Conservation (phyloP, 2,113 vertebrate genomes). For the Todiramphus saurophagus region DNA sequence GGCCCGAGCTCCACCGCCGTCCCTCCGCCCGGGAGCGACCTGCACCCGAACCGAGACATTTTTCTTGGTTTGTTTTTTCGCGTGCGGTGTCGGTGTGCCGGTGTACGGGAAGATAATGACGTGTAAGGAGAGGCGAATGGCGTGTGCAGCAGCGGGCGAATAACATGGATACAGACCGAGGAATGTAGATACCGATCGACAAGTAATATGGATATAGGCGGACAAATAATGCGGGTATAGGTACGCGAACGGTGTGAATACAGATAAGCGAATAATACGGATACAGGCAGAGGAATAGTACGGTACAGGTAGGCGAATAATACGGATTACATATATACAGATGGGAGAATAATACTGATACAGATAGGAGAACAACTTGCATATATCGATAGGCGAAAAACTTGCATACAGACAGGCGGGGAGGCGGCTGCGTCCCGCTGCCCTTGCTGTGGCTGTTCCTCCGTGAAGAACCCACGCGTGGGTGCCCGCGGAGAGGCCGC, state of each 20-base stretch:
- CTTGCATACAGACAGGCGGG: rapidly evolving
- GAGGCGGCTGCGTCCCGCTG: not conserved
- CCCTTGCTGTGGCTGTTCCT: not conserved
- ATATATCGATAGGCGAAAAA: not conserved
- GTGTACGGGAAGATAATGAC: not conserved
- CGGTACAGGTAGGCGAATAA: not conserved
- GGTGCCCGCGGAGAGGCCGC: not conserved
- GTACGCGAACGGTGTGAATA: not conserved
- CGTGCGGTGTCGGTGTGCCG: not conserved
- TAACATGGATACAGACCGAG: not conserved
- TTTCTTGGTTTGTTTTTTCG: not conserved
- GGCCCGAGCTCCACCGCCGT: not conserved
- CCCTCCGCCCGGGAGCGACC: not conserved
- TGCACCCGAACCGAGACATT: not conserved
- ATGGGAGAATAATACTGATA: not conserved
- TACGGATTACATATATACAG: not conserved
- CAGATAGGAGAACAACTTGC: not conserved
- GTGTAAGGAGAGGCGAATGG: not conserved
- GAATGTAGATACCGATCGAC: not conserved
- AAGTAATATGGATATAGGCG: rapidly evolving
- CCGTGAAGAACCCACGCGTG: not conserved
- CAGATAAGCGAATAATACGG: not conserved
- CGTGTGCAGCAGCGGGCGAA: not conserved
- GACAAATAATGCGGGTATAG: not conserved
- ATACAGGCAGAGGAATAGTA: no score